Conservation (phyloP, 2,888 invertebrate species). For the Tachystola acroxantha region DNA sequence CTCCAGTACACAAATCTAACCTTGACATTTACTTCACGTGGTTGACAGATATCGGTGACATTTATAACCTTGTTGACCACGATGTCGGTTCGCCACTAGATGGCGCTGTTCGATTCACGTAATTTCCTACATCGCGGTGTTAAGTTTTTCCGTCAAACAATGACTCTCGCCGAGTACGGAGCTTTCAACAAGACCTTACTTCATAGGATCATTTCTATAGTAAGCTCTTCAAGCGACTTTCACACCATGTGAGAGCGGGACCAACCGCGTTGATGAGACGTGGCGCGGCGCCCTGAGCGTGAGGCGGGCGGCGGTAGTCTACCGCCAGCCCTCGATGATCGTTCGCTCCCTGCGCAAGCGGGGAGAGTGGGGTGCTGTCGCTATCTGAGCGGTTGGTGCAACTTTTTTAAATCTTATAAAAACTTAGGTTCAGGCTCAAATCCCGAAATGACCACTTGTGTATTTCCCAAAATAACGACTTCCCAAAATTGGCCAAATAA, state of each 20-base stretch:
- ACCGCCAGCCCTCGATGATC: constrained; percentile 20
- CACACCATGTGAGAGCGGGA: constrained; percentile 15
- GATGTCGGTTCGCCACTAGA: constrained; percentile 5
- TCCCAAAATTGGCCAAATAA: too few species aligned
- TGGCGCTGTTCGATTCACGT: constrained; percentile 66
- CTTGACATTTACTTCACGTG: not conserved
- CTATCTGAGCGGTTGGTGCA: constrained; percentile 30
- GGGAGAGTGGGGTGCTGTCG: constrained; percentile 24
- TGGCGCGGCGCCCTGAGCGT: constrained; percentile 84
- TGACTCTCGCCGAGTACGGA: constrained; percentile 4
- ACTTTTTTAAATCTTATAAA: constrained; percentile 14
- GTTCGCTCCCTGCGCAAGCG: constrained; percentile 12
- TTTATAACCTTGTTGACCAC: not conserved
- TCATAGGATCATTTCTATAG: constrained; percentile 19
- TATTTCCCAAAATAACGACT: too few species aligned
- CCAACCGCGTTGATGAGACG: constrained; percentile 58
- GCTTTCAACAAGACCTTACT: constrained; percentile 45
- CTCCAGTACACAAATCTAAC: not conserved
- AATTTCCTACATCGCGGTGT: constrained; percentile 51
- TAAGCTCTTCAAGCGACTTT: constrained; percentile 12
- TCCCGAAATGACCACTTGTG: too few species aligned
- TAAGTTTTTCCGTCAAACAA: constrained; percentile 26
- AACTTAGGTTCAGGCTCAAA: not conserved
- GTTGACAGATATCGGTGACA: not conserved
- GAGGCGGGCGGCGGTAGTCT: constrained; percentile 13